Percentiles rank a stretch among this genome's conserved stretches.
These are phyloP conservation scores for Aurelia sp. DNA, from an alignment of 30 jellyfish, hydroid and myxozoan genomes.

Conservation along the genomic window DNA sequence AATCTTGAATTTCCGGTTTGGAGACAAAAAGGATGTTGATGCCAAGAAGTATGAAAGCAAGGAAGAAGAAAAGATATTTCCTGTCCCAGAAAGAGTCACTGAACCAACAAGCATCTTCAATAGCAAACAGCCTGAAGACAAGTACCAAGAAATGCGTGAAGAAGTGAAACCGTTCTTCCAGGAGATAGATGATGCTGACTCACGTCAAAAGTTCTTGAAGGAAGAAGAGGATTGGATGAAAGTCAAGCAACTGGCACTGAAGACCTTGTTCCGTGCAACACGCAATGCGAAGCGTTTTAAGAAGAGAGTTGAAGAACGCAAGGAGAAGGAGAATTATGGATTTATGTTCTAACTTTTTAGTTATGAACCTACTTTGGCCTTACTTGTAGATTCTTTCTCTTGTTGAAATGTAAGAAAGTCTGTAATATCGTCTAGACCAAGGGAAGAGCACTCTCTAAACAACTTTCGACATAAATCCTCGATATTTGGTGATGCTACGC, in stretches of 20 bases:
- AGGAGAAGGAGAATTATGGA: not conserved
- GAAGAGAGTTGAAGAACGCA: not conserved
- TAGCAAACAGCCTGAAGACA: not conserved
- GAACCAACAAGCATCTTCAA: constrained; percentile 54
- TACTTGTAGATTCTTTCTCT: no score
- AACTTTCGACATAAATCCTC: no score
- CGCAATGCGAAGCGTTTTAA: not conserved
- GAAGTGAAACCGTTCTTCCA: constrained; percentile 60
- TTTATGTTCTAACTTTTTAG: no score
- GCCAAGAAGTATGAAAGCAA: constrained; percentile 1
- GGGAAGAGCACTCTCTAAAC: no score
- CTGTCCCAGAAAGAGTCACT: constrained; percentile 36
- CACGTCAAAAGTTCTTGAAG: constrained; percentile 11
- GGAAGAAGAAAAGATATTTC: constrained; percentile 24
- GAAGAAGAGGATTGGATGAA: constrained; percentile 67
- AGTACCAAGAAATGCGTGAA: constrained; percentile 52
- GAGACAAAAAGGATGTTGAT: constrained; percentile 26
- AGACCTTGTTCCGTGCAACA: constrained; percentile 7
- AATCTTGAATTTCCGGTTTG: constrained; percentile 21
- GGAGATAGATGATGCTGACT: constrained; percentile 20
- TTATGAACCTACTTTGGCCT: no score
- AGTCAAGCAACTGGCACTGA: constrained; percentile 36
- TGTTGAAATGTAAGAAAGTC: no score
- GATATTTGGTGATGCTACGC: no score
- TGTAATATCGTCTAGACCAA: no score